Conservation (phyloP, 2,888 invertebrate genomes). For the Acleris emargana region DNA sequence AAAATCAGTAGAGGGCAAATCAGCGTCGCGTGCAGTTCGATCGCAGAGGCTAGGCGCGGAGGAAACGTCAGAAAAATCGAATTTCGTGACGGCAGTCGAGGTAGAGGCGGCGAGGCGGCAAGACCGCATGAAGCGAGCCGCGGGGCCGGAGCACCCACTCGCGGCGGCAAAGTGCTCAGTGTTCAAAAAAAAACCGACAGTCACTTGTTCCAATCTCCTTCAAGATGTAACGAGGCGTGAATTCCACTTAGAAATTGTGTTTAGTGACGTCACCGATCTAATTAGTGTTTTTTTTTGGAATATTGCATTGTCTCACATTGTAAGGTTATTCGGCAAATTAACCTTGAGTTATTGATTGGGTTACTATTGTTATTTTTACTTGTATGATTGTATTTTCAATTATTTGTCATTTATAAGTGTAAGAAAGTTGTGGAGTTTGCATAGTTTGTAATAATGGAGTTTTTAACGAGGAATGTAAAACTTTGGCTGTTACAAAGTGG, state of each 20-base stretch:
- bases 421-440: slow-evolving; percentile 16
- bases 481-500: slow-evolving; percentile 25
- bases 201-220: too few relatives aligned
- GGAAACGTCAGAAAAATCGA: slow-evolving; percentile 84
- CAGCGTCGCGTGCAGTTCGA: slow-evolving; percentile 80
- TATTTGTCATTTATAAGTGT: slow-evolving; percentile 25
- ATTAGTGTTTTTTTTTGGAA: not conserved
- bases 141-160: slow-evolving; percentile 68
- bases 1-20: slow-evolving; percentile 73
- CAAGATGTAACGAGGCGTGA: too few relatives aligned
- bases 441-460: slow-evolving; percentile 27
- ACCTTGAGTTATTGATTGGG: slow-evolving; percentile 64
- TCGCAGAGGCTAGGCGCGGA: slow-evolving; percentile 81
- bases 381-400: slow-evolving; percentile 14
- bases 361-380: slow-evolving; percentile 47
- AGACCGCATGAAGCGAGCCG: slow-evolving; percentile 53
- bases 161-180: slow-evolving; percentile 51
- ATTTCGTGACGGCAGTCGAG: slow-evolving; percentile 82
- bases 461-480: slow-evolving; percentile 15
- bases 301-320: slow-evolving; percentile 71
- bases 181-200: slow-evolving; percentile 34
- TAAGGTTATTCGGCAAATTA: slow-evolving; percentile 47
- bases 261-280: slow-evolving; percentile 70
- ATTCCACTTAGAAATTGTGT: slow-evolving; percentile 44
- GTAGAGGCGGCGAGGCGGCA: slow-evolving; percentile 77